Evolutionary conservation across 2,888 invertebrate species (phyloP), one percentile per base, ranked within the genome.

Genomic region (Zygogramma bicolorata): DNA sequence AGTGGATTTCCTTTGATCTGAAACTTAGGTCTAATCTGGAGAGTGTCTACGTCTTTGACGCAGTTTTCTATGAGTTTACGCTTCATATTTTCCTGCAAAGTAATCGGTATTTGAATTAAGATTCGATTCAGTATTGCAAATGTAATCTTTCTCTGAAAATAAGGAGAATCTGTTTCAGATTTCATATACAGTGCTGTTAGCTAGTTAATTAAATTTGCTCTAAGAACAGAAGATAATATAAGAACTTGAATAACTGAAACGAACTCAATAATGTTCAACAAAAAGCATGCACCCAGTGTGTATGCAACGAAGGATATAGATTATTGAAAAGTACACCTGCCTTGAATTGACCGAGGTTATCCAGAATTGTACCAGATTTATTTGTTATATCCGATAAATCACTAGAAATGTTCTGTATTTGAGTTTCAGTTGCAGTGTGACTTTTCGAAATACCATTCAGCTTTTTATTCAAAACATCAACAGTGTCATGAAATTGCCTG

Each of bases 1-100:
- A 80, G 7, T 3, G 81, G 81, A 66, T 81, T 77, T 8, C 81
- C 81, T 58, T 76, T 77, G 38, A 81, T 68, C 68, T 77, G 65
- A 59, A 71, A 68, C 27, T 63, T 73, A 22, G 68, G 59, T 29
- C n/a, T 29, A 10, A 20, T 31, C 27, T 66, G 27, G 13, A 46
- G 8, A 22, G 8, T 57, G 20, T 59, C 66, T 20, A 59, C 34
- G 3, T 68, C 29, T 5, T 71, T 60, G 13, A 71, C 22, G 15
- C 34, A 29, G 2, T 15, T 15, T 15, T 62, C 53, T 6, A 53
- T 2, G 0, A 62, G 8, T 27, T 65, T 57, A n/a, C 70, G 63
- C 22, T 57, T 58, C 34, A 76, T 7, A 38, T 66, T 65, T 63
- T 71, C 67, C 75, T 76, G 46, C 42, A 71, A 74, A 58, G 20